Evolutionary conservation across 2,797 vertebrate genomes (phyloP).

Genomic region (Morelia viridis): DNA sequence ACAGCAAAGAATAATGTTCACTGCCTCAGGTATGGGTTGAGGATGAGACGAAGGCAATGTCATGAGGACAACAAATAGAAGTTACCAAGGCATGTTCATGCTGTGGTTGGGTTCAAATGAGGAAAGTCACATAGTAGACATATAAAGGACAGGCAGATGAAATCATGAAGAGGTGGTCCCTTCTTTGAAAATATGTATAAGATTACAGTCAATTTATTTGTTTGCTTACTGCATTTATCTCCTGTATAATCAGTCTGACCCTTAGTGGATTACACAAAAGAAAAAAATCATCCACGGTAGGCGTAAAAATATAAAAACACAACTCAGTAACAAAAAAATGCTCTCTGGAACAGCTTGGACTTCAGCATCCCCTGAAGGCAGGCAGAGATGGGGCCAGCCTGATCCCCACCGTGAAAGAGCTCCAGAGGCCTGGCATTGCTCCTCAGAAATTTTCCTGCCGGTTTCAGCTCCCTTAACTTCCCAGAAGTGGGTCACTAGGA

Average conservation of each 20-base stretch:
- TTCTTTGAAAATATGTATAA: background rate
- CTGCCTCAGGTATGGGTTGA: too few relatives aligned
- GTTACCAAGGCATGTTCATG: too few relatives aligned
- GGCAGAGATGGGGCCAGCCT: background rate
- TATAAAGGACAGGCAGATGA: too few relatives aligned
- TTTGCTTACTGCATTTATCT: background rate
- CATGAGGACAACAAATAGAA: too few relatives aligned
- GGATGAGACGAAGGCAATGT: too few relatives aligned
- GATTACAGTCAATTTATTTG: background rate
- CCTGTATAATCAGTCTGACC: background rate
- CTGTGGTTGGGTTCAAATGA: too few relatives aligned
- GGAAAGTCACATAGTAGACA: too few relatives aligned
- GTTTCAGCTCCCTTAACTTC: background rate
- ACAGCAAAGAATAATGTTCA: too few relatives aligned
- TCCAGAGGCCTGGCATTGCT: background rate
- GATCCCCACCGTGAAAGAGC: background rate
- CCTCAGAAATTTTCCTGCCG: background rate
- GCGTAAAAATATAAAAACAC: background rate
- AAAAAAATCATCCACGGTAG: background rate
- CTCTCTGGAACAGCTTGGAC: background rate
- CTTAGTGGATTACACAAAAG: background rate
- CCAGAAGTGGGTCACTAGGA: background rate
- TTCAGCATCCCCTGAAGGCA: background rate
- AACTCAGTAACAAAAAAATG: background rate
- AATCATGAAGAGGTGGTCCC: too few relatives aligned